Conservation (phyloP, 2,113 vertebrate genomes). For the Hippocampus guttulatus region DNA sequence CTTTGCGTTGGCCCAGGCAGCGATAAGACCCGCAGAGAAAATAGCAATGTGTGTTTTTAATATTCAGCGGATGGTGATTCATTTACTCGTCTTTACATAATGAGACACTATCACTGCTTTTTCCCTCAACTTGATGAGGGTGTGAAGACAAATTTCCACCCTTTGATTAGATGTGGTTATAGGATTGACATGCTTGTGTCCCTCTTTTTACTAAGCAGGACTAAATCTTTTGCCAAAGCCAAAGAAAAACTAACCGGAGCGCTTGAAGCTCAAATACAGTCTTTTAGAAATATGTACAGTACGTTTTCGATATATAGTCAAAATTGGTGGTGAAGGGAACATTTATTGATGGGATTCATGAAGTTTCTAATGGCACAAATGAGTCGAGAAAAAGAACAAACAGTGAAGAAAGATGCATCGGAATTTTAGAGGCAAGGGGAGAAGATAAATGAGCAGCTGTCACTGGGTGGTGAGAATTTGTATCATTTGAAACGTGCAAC, state of each 20-base stretch:
- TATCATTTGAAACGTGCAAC: too few relatives aligned
- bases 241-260: neutral
- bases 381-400: too few relatives aligned
- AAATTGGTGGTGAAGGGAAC: neutral
- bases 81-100: slow-evolving; percentile 34
- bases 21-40: slow-evolving; percentile 34
- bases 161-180: neutral
- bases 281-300: neutral
- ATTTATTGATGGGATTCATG: neutral
- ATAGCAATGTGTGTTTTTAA: slow-evolving; percentile 39
- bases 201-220: neutral
- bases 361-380: too few relatives aligned
- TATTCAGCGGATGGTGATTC: slow-evolving; percentile 26
- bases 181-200: neutral
- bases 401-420: too few relatives aligned
- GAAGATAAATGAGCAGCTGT: too few relatives aligned
- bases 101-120: slow-evolving; percentile 31
- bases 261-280: neutral
- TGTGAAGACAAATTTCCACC: neutral
- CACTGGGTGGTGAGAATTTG: too few relatives aligned
- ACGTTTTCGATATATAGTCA: neutral
- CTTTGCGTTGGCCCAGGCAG: slow-evolving; percentile 25
- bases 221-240: neutral
- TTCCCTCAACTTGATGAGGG: slow-evolving; percentile 12
- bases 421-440: too few relatives aligned